A percentile compares a stretch with the other conserved stretches of the same genome.
Conservation (phyloP, 2,888 invertebrate genomes). For the Hoplodrina ambigua region DNA sequence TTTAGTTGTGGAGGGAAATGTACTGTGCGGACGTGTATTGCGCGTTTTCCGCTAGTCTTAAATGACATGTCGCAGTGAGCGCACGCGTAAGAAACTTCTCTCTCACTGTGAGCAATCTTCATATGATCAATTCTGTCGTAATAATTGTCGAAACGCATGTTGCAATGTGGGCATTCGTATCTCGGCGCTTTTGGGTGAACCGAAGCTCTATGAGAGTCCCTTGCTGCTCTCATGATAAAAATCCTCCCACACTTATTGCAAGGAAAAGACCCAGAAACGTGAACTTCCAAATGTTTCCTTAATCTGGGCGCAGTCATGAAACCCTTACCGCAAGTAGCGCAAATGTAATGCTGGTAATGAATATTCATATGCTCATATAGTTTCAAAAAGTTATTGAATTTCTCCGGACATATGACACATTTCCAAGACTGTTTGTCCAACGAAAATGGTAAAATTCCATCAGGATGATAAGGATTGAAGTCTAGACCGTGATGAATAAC, state of each 20-base stretch:
- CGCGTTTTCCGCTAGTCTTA: slow-evolving; percentile 83
- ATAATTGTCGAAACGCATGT: slow-evolving; percentile 81
- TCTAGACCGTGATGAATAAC: slow-evolving; percentile 78
- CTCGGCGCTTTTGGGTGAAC: slow-evolving; percentile 81
- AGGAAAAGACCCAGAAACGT: slow-evolving; percentile 82
- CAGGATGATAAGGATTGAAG: slow-evolving; percentile 78
- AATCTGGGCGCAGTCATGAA: slow-evolving; percentile 84
- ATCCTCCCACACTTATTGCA: slow-evolving; percentile 81
- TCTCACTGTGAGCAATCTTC: slow-evolving; percentile 81
- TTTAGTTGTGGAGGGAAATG: slow-evolving; percentile 80
- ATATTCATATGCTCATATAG: slow-evolving; percentile 86
- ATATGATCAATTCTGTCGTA: slow-evolving; percentile 84
- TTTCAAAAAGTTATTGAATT: slow-evolving; percentile 84
- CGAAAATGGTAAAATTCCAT: slow-evolving; percentile 82
- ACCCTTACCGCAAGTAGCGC: slow-evolving; percentile 85
- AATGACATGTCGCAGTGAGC: slow-evolving; percentile 80
- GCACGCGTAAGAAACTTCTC: slow-evolving; percentile 80
- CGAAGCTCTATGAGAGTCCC: slow-evolving; percentile 83
- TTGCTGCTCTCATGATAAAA: slow-evolving; percentile 81
- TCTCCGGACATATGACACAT: slow-evolving; percentile 80
- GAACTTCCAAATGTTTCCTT: slow-evolving; percentile 85
- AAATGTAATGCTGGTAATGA: slow-evolving; percentile 86
- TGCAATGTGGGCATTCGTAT: slow-evolving; percentile 85
- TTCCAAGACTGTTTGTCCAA: slow-evolving; percentile 83
- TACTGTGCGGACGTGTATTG: slow-evolving; percentile 77